Base-by-base conservation (phyloP, 2,888 invertebrate genomes). In the Leptinotarsa haldemani region DNA sequence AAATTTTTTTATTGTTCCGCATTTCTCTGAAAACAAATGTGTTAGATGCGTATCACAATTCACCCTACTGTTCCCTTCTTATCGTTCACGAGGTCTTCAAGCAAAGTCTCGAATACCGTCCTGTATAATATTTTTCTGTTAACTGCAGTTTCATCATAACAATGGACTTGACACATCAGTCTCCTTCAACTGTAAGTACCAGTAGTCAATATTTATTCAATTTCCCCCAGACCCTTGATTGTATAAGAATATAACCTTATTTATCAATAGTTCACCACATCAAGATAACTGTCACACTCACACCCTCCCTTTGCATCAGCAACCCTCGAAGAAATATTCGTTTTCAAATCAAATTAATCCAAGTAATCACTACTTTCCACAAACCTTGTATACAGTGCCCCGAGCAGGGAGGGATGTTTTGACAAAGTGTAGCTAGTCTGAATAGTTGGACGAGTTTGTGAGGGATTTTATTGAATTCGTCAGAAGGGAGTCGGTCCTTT, bases 231-330 rank as follows among this genome's bases (percentile, higher is more conserved):
- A 22, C 18, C 61, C 61, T 61, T n/a, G 61, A 61, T 61, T 61
- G 61, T 3, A 63, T 48, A 68, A 68, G 30, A 16, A 30, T 63
- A 69, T 69, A 63, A 69, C 69, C 61, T 63, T 69, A 61, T 61
- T 61, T 72, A 74, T 70, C 74, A 65, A 52, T 71, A 68, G 65
- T 58, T 53, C 18, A 58, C 71, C 66, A 73, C 65, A 65, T 76
- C 71, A 68, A 65, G 74, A 77, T 74, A 74, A 61, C 65, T 20
- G 68, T 76, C 63, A 73, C 76, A 71, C 75, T 69, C 70, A 70
- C 70, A 50, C 75, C 67, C 67, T 50, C 58, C 70, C 63, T 71
- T 18, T 52, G 40, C 40, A 40, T 40, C 15, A 64, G 15, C 61
- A 69, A 63, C 61, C 61, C 61, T 61, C 61, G 4, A 40, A 61